These are phyloP conservation scores for Gyrodactylus bullatarudis DNA, from an alignment of 1,140 invertebrate species.

Conservation along the genomic window DNA sequence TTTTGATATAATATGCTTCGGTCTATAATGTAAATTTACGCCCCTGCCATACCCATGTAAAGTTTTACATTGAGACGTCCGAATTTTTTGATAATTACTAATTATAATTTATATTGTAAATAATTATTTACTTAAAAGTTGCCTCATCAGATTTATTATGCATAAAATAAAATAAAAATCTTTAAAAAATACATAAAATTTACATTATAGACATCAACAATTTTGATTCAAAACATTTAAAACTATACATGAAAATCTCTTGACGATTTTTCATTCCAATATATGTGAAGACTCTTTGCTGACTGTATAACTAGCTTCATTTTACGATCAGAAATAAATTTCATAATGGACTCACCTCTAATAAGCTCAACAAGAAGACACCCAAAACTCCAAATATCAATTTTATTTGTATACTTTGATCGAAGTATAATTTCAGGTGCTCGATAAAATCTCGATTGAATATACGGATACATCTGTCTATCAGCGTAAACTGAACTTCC, in stretches of 20 bases:
- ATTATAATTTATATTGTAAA: too few relatives aligned
- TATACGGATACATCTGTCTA: slow-evolving; percentile 21
- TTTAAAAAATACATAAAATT: not conserved
- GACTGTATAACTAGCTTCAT: not conserved
- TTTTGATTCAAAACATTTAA: not conserved
- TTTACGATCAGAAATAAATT: not conserved
- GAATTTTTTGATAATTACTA: too few relatives aligned
- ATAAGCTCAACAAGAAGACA: slow-evolving; percentile 79
- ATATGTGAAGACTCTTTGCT: not conserved
- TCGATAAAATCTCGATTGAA: slow-evolving; percentile 21
- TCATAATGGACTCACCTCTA: slow-evolving; percentile 18
- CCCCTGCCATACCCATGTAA: too few relatives aligned
- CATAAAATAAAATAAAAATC: not conserved
- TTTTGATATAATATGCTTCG: too few relatives aligned
- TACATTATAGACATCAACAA: not conserved
- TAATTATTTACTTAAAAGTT: too few relatives aligned
- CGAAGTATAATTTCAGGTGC: slow-evolving; percentile 21
- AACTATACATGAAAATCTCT: not conserved
- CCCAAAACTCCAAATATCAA: slow-evolving; percentile 38
- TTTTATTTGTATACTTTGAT: slow-evolving; percentile 67
- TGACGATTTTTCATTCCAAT: not conserved
- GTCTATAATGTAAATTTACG: too few relatives aligned
- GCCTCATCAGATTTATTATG: too few relatives aligned
- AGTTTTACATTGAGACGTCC: too few relatives aligned
- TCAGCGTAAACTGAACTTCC: slow-evolving; percentile 21